Conservation (phyloP, 1,140 invertebrate species). For the Phthorimaea operculella region DNA sequence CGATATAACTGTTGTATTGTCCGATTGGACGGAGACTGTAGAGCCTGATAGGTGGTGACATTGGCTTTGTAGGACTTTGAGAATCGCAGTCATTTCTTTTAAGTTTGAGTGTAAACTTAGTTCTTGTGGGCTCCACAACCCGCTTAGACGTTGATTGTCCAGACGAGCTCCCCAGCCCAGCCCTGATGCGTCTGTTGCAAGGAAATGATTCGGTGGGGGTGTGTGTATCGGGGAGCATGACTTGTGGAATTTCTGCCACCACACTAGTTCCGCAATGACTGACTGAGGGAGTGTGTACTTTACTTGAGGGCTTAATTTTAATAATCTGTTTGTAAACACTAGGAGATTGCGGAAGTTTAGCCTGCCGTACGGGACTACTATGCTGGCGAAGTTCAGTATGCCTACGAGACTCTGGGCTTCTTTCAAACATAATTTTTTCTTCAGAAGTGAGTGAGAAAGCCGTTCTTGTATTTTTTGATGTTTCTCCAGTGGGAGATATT, state of each 20-base stretch:
- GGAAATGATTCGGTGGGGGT: not conserved
- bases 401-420: not conserved
- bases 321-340: not conserved
- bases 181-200: not conserved
- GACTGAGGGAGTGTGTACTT: not conserved
- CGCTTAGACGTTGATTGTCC: not conserved
- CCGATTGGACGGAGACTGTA: not conserved
- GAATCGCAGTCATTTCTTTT: slow-evolving; percentile 1
- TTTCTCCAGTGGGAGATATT: too few species aligned
- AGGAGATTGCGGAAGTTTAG: not conserved
- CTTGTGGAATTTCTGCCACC: not conserved
- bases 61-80: not conserved
- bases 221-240: not conserved
- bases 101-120: not conserved
- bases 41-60: not conserved
- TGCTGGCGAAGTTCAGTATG: not conserved
- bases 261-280: not conserved
- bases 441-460: not conserved
- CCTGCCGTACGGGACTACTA: not conserved
- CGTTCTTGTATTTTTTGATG: not conserved
- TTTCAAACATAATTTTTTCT: not conserved
- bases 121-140: not conserved
- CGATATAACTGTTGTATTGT: not conserved
- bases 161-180: not conserved
- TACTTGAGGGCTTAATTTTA: not conserved